Conservation (phyloP, 2,888 invertebrate genomes). For the Pseudoips prasinana region DNA sequence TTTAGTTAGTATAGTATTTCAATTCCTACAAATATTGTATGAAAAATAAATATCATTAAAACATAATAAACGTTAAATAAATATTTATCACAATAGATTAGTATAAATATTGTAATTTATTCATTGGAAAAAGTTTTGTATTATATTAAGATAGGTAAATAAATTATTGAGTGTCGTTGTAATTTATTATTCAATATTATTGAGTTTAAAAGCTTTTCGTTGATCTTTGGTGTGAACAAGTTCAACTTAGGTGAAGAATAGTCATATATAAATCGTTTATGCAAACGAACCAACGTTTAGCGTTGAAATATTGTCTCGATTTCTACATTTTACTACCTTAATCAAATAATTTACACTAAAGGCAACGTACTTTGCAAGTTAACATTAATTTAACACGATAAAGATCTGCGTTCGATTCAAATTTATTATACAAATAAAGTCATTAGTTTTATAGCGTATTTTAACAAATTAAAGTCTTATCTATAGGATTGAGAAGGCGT, state of each 20-base stretch:
- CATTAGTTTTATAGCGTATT: constrained; percentile 15
- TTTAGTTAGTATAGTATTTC: too few relatives aligned
- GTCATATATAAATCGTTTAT: constrained; percentile 24
- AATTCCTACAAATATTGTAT: too few relatives aligned
- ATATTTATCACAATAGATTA: too few relatives aligned
- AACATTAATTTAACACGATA: constrained; percentile 23
- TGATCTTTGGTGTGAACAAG: constrained; percentile 15
- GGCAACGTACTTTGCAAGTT: constrained; percentile 22
- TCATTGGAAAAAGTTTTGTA: too few relatives aligned
- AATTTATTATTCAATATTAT: not conserved
- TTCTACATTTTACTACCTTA: constrained; percentile 18
- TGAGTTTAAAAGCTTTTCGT: constrained; percentile 5
- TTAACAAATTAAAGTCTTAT: constrained; percentile 15
- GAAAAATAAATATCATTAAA: too few relatives aligned
- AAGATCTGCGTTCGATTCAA: constrained; percentile 18
- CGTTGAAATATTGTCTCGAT: constrained; percentile 25
- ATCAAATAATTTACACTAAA: constrained; percentile 28
- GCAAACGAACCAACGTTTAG: constrained; percentile 18
- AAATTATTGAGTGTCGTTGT: too few relatives aligned
- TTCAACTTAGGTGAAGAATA: constrained; percentile 13
- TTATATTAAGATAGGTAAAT: too few relatives aligned
- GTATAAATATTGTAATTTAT: not conserved
- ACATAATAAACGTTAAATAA: too few relatives aligned
- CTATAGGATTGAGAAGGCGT: constrained; percentile 4
- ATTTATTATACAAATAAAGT: constrained; percentile 23